Evolutionary conservation across 2,113 vertebrate genomes (phyloP).

Genomic region (Marmota monax): DNA sequence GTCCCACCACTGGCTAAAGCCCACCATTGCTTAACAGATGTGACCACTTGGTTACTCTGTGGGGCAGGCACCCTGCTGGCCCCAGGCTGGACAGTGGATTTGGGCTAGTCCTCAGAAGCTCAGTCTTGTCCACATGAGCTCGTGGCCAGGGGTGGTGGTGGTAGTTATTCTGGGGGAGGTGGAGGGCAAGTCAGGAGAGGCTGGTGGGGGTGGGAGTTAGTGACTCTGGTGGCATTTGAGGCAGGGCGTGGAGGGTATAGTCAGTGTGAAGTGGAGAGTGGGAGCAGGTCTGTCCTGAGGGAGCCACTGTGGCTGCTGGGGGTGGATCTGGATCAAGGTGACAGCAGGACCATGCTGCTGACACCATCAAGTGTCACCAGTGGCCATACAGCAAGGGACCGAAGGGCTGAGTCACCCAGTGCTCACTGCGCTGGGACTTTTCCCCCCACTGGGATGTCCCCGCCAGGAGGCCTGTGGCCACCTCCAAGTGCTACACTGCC

Average conservation of each 20-base stretch:
- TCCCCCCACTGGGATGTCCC: no score
- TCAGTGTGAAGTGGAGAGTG: background rate
- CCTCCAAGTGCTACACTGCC: background rate
- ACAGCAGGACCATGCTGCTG: no score
- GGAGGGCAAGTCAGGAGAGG: background rate
- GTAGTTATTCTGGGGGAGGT: background rate
- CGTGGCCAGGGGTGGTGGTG: fast-evolving
- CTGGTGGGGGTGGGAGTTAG: background rate
- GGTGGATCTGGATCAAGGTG: no score
- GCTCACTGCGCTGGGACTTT: background rate
- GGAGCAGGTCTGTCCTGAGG: background rate
- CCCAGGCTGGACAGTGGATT: background rate
- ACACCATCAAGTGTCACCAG: fast-evolving
- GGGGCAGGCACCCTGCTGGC: fast-evolving
- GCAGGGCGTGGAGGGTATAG: background rate
- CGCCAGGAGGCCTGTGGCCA: background rate
- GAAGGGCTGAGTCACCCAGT: fast-evolving
- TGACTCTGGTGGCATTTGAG: no score
- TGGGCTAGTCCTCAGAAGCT: background rate
- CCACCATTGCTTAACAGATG: background rate
- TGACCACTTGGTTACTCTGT: no score
- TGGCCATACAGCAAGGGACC: background rate
- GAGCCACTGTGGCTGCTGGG: fast-evolving
- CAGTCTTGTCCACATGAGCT: fast-evolving
- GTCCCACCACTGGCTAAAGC: fast-evolving